Base-by-base conservation (phyloP, 2,113 vertebrate genomes). In the Silurus asotus region DNA sequence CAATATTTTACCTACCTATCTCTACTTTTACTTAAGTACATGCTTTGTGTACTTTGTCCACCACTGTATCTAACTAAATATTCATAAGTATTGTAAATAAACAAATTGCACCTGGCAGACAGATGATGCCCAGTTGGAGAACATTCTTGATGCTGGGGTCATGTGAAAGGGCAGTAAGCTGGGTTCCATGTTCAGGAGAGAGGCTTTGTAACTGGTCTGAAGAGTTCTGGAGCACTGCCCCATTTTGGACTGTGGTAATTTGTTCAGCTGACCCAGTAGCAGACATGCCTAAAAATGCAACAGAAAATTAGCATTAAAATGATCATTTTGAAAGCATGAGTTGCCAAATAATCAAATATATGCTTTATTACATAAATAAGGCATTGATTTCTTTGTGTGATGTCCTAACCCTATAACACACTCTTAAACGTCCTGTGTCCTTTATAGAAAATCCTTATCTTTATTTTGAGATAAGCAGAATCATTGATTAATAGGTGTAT, bases 91-190 rank as follows among this genome's bases (percentile, higher is more conserved):
- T 37, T 37, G 37, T 37, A 37, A 37, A 37, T 37, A 37, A 37
- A 37, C 37, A 37, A 2, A 37, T 37, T 37, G 37, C 94, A 99
- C 98, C 97, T 96, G 97, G 97, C 90, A 99, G 92, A 92, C 93
- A 96, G 25, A 95, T 90, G 25, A 97, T 93, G 90, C 96, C 92
- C 0, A 97, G 95, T 84, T 90, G 91, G 78, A 98, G 90, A 78
- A 98, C 92, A 76, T 90, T 90, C 0, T 89, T 0, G 8, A 95
- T 90, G 88, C 93, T 92, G 10, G 92, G 90, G 80, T 94, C 92
- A 82, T 95, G 92, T 8, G 89, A 87, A 49, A 92, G 91, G 64
- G 90, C 90, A 84, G 86, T 90, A 92, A 49, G 87, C 69, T 4
- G 88, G 88, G 0, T 28, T 56, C 82, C 87, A 90, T 62, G 77